Base-by-base conservation (phyloP, 2,888 invertebrate species). In the Ditula angustiorana region DNA sequence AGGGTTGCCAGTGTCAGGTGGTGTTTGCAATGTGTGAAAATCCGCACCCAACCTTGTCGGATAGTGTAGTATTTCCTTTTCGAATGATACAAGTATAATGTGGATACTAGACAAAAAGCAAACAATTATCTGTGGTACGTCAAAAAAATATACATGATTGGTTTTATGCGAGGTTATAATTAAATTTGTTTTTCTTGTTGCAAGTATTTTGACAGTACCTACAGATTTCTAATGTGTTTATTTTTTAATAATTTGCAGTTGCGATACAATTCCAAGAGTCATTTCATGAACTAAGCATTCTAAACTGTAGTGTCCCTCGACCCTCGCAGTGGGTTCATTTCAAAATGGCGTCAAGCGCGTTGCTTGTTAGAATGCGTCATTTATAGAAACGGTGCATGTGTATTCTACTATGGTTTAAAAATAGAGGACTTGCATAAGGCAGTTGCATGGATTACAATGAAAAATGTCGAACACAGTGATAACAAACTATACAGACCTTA, bases 401-500 rank as follows among this genome's bases (percentile, higher is more conserved):
- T 81, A 73, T 62, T 72, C 79, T 79, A 81, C 75, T 79, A 80
- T 81, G 82, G 76, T 83, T 87, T 92, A 91, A 81, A 85, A 88
- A 88, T 90, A 90, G 90, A 85, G 84, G 69, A 82, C 77, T 83
- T 87, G 81, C 81, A 82, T 79, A 78, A 77, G 76, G 74, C 79
- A 79, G 76, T 80, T 83, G 80, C 80, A 81, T 77, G 74, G 80
- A 79, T 77, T 81, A 74, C 80, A 73, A 79, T 80, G 78, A 80
- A 92, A 86, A 85, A 93, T 93, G 93, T 93, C 93, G 72, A 93
- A 93, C 77, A 93, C 93, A 69, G 91, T 93, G 71, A 93, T 93
- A 72, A 93, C 93, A 66, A 93, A 93, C 74, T 93, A 93, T 77
- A 92, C 92, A 74, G 93, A 93, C 80, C 83, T 92, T 16, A 93